Base-by-base conservation (phyloP, 2,888 invertebrate species). In the Dryococelus australis region DNA sequence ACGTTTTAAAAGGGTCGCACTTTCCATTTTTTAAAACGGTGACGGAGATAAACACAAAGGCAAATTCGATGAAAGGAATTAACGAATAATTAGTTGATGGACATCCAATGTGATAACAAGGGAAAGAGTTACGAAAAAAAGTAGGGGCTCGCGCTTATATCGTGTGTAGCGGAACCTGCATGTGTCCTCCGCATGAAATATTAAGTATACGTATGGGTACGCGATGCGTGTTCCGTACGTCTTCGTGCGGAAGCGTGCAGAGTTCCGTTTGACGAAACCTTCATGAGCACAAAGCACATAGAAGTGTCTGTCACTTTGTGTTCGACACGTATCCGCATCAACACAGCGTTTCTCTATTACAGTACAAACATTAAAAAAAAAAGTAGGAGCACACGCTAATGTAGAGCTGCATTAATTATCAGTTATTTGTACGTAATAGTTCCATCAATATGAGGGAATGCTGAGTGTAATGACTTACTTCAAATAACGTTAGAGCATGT, bases 11-110 rank as follows among this genome's bases (percentile, higher is more conserved):
- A 89, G 88, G 87, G 86, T 88, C 86, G 87, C 86, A 83, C 87
- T 87, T 87, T 86, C 86, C 87, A 87, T 88, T 86, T 88, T 87
- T 85, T 79, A 86, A 88, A 87, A 87, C 86, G 86, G 28, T 87
- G 87, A 87, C 87, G 86, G 80, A 20, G 51, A 85, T 81, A 78
- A 78, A 81, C 87, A 88, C 89, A 89, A 89, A 89, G 89, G 89
- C 84, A 89, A 89, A 89, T 89, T 89, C 87, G 89, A 89, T 89
- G 89, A 89, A 87, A 88, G 88, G 89, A 89, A 88, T 88, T 88
- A 88, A 79, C 88, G 87, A 88, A 89, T 89, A 89, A 89, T 89
- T 88, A 89, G 89, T 89, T 88, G 89, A 89, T 89, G 87, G 87
- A 88, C 80, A 86, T 88, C 86, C 86, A 87, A 87, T 85, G 86